Conservation (phyloP, 2,113 vertebrate genomes). For the Corythornis madagascariensis region DNA sequence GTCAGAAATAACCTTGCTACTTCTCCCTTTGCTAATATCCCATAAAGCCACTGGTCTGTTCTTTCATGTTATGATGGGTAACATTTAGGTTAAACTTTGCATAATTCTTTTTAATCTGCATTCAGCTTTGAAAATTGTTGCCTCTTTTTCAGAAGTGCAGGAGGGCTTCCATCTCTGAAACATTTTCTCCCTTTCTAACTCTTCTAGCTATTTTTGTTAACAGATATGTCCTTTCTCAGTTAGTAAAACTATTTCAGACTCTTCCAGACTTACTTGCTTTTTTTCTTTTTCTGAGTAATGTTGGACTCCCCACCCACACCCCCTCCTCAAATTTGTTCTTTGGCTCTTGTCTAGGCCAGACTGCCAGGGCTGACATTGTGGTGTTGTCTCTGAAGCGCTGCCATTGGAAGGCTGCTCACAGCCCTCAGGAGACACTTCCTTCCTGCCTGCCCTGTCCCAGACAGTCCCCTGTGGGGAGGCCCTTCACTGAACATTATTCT, state of each 20-base stretch:
- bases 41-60: neutral
- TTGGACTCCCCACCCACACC: neutral
- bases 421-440: conserved; percentile 59
- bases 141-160: neutral
- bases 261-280: neutral
- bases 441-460: conserved; percentile 61
- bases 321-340: neutral
- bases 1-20: neutral
- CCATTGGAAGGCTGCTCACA: conserved; percentile 47
- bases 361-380: neutral
- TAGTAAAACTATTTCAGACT: neutral
- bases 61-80: neutral
- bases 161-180: neutral
- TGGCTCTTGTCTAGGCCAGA: neutral
- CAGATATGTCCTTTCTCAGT: neutral
- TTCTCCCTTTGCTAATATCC: neutral
- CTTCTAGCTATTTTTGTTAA: neutral
- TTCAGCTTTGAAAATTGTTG: neutral
- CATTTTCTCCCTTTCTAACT: neutral
- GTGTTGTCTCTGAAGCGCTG: conserved; percentile 3
- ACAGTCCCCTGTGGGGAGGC: conserved; percentile 66
- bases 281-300: neutral
- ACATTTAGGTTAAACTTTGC: neutral
- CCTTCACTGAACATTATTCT: conserved; percentile 63
- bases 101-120: neutral